These are phyloP conservation scores for Strongylocentrotus purpuratus DNA, from an alignment of 35 echinoderm and acorn worm genomes.

Conservation along the genomic window DNA sequence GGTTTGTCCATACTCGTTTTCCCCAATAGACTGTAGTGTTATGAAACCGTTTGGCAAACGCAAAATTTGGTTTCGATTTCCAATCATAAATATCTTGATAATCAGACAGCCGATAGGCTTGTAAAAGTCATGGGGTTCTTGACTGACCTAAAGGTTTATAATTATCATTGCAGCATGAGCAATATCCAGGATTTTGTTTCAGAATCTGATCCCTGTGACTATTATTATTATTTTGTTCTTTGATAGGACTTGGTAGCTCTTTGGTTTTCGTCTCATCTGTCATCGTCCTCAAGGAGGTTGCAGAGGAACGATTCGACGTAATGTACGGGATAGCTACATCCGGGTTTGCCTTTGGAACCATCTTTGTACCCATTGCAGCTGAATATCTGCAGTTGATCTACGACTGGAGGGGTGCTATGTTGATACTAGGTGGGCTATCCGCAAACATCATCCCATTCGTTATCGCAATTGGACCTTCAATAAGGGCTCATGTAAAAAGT, in stretches of 20 bases:
- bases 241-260: not conserved
- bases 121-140: too few species aligned
- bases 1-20: too few species aligned
- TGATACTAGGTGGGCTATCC: not conserved
- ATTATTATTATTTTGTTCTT: not conserved
- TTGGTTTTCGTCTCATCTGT: not conserved
- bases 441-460: not conserved
- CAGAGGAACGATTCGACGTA: not conserved
- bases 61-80: too few species aligned
- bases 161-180: too few species aligned
- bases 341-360: not conserved
- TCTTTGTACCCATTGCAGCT: not conserved
- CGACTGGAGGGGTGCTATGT: constrained; percentile 24
- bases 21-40: too few species aligned
- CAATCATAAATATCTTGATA: too few species aligned
- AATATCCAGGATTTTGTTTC: too few species aligned
- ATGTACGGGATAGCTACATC: not conserved
- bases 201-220: too few species aligned
- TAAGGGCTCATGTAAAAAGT: too few species aligned
- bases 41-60: too few species aligned
- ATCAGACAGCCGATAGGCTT: too few species aligned
- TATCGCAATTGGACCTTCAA: not conserved
- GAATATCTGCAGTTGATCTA: not conserved
- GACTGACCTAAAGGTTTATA: too few species aligned
- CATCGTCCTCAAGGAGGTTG: not conserved